phyloP scores from a whole-genome alignment of 1,140 invertebrate genomes.

The Solenopsis fugax region DNA sequence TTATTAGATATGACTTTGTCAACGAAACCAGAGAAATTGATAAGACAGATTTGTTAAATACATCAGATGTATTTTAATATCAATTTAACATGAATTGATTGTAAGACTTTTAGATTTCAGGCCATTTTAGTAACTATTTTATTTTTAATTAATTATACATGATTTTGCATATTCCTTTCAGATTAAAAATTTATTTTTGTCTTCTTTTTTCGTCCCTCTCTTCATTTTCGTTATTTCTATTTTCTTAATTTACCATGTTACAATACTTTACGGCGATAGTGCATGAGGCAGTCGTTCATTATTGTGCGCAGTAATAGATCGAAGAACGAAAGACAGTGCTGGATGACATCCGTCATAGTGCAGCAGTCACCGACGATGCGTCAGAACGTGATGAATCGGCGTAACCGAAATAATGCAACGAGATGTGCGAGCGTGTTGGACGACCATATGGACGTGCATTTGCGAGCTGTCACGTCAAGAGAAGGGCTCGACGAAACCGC shows the following conservation, averaged over 20 bases:
- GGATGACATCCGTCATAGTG: slow-evolving; percentile 43
- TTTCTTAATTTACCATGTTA: slow-evolving; percentile 2
- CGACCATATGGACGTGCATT: slow-evolving; percentile 54
- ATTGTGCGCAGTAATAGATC: slow-evolving; percentile 44
- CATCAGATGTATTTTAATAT: background rate
- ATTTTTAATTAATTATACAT: slow-evolving; percentile 5
- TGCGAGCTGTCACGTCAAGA: slow-evolving; percentile 48
- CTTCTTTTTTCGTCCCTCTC: background rate
- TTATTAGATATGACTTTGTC: background rate
- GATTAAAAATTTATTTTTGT: background rate
- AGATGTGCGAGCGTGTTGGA: slow-evolving; percentile 49
- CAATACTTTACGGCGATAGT: background rate
- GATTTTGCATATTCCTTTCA: background rate
- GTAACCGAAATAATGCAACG: slow-evolving; percentile 70
- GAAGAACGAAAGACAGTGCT: slow-evolving; percentile 35
- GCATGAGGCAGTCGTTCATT: slow-evolving; percentile 18
- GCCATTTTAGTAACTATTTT: background rate
- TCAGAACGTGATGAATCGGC: slow-evolving; percentile 60
- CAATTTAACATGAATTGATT: background rate
- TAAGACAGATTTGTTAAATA: background rate
- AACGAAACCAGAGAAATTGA: background rate
- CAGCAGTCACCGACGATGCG: slow-evolving; percentile 36
- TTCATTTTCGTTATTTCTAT: slow-evolving; percentile 5
- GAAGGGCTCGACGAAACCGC: slow-evolving; percentile 31
- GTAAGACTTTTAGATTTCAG: background rate